Conservation (phyloP, 2,797 vertebrate species). For the Triplophysa yarkandensis region DNA sequence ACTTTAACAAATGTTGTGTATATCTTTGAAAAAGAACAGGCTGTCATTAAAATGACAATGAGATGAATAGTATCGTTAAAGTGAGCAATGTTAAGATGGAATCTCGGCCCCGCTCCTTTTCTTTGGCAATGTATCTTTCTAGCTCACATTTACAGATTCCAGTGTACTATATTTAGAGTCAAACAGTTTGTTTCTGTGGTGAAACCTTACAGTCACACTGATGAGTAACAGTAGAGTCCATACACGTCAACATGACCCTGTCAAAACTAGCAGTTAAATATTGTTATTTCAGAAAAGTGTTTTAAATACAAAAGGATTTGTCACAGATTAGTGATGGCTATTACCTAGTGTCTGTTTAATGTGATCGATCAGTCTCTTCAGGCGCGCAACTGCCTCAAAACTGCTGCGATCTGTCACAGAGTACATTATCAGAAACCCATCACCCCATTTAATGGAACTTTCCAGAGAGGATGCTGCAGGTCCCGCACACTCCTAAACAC, state of each 20-base stretch:
- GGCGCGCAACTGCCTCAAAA: slow-evolving; percentile 71
- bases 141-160: slow-evolving; percentile 19
- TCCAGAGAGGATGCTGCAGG: slow-evolving; percentile 63
- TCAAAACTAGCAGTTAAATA: neutral
- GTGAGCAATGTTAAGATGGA: slow-evolving; percentile 35
- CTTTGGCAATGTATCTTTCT: slow-evolving; percentile 7
- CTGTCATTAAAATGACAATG: slow-evolving; percentile 59
- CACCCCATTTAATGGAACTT: slow-evolving; percentile 75
- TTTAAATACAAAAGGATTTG: neutral
- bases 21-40: slow-evolving; percentile 35
- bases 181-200: slow-evolving; percentile 22
- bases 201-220: slow-evolving; percentile 37
- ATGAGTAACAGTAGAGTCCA: slow-evolving; percentile 30
- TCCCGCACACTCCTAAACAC: slow-evolving; percentile 63
- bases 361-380: slow-evolving; percentile 76
- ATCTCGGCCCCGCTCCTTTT: slow-evolving; percentile 7
- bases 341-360: slow-evolving; percentile 74
- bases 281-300: neutral
- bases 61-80: slow-evolving; percentile 48
- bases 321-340: slow-evolving; percentile 8
- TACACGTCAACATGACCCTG: slow-evolving; percentile 13
- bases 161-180: slow-evolving; percentile 44
- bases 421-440: slow-evolving; percentile 78
- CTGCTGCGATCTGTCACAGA: slow-evolving; percentile 74
- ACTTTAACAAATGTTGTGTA: slow-evolving; percentile 29